Conservation (phyloP, 2,888 invertebrate species). For the Pomacea canaliculata region DNA sequence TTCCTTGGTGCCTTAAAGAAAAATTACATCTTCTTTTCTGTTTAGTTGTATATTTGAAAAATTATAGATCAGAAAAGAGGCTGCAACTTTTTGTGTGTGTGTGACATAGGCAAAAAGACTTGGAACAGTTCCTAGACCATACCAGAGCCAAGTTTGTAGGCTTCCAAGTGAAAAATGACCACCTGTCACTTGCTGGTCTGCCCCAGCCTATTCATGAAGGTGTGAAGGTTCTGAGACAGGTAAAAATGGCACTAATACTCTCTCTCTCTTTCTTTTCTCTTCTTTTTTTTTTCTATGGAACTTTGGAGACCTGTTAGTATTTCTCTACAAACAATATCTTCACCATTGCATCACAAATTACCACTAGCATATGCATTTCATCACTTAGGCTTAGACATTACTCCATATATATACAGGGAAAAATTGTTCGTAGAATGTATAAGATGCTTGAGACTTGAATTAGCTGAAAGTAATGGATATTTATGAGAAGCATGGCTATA, state of each 20-base stretch:
- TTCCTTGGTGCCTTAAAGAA: too few species aligned
- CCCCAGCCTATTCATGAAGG: conserved; percentile 98
- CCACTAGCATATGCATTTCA: background rate
- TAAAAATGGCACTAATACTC: conserved; percentile 51
- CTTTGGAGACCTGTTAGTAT: background rate
- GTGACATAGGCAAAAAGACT: conserved; percentile 74
- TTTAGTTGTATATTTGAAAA: too few species aligned
- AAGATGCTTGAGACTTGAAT: too few species aligned
- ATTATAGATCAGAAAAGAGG: too few species aligned
- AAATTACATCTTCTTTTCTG: too few species aligned
- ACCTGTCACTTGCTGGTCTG: conserved; percentile 91
- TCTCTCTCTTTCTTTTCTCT: background rate
- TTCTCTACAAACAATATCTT: background rate
- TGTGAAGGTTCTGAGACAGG: conserved; percentile 86
- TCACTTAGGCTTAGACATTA: background rate
- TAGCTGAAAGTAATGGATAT: too few species aligned
- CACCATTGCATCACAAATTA: background rate
- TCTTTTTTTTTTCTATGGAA: background rate
- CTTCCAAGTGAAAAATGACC: conserved; percentile 84
- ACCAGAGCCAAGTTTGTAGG: conserved; percentile 96
- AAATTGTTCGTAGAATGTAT: too few species aligned
- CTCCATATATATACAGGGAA: background rate
- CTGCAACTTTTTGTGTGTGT: too few species aligned
- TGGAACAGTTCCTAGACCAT: conserved; percentile 91
- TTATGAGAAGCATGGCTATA: too few species aligned